Evolutionary conservation across 2,888 invertebrate genomes (phyloP), one percentile per base, ranked within the genome.

Genomic region (Hypercompe scribonia): DNA sequence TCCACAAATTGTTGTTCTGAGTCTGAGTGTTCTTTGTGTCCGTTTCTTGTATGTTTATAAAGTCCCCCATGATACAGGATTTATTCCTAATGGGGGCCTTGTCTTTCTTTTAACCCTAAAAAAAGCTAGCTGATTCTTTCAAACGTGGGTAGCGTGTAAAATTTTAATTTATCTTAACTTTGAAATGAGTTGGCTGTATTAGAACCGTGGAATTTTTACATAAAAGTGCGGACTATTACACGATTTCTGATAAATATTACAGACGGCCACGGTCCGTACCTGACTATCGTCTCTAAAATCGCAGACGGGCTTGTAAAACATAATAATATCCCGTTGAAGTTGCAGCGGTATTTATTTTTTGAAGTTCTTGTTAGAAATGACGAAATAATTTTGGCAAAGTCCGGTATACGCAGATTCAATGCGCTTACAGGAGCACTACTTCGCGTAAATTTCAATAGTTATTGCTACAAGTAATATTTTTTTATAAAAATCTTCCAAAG

Each of bases 131-230:
- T 24, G 83, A 86, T 87, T 87, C 89, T 90, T 87, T 89, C 83
- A 88, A 88, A 88, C 88, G 88, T 88, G 88, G 87, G 85, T 88
- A 89, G 88, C 85, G n/a, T n/a, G n/a, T n/a, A n/a, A 90, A 90
- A 91, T 92, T 91, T 90, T 89, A 89, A 89, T 88, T 86, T 85
- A 82, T 18, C 81, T 90, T 89, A 82, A 87, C 86, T 89, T 88
- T 88, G 89, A 89, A 90, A 90, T 87, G 86, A 86, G 88, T 78
- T 81, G 85, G 84, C 84, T 87, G 86, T 88, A 87, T 89, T 89
- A 86, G 78, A 86, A 81, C 84, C 77, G 83, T 83, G 85, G 79
- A 83, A 86, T 82, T 81, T 83, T 84, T 82, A 79, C 80, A 81
- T 81, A 86, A 83, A 78, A 76, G 70, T 76, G 76, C 81, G 80